Evolutionary conservation across 2,888 invertebrate genomes (phyloP).

Genomic region (Drosophila neonasuta): DNA sequence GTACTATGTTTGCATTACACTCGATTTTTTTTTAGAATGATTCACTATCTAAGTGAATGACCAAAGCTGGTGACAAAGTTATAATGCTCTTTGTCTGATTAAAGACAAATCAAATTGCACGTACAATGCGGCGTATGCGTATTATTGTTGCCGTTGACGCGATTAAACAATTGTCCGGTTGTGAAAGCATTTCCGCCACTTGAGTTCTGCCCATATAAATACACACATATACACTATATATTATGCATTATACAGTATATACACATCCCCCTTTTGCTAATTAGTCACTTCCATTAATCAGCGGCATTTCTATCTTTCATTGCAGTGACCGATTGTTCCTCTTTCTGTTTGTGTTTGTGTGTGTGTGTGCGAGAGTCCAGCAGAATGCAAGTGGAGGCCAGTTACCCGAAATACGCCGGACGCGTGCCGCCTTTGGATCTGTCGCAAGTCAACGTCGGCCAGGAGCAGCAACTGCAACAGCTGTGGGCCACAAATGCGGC

Average conservation of each 20-base stretch:
- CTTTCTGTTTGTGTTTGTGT: neutral
- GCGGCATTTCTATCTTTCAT: slow-evolving; percentile 43
- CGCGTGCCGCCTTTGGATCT: slow-evolving; percentile 81
- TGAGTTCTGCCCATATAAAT: slow-evolving; percentile 42
- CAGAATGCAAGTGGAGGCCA: slow-evolving; percentile 81
- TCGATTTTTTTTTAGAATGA: neutral
- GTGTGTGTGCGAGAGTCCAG: neutral
- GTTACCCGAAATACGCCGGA: slow-evolving; percentile 80
- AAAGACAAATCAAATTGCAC: slow-evolving; percentile 55
- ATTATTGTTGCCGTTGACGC: slow-evolving; percentile 63
- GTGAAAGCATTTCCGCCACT: slow-evolving; percentile 73
- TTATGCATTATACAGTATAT: neutral
- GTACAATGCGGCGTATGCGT: slow-evolving; percentile 58
- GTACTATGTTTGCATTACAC: neutral
- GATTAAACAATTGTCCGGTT: slow-evolving; percentile 75
- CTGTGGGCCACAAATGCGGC: slow-evolving; percentile 62
- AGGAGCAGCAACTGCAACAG: slow-evolving; percentile 76
- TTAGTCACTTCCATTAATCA: slow-evolving; percentile 71
- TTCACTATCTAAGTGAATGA: neutral
- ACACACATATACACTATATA: slow-evolving; percentile 7
- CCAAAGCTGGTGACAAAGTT: slow-evolving; percentile 45
- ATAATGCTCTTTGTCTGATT: slow-evolving; percentile 36
- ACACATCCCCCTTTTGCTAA: slow-evolving; percentile 23
- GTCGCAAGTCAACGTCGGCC: slow-evolving; percentile 77
- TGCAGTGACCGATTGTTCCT: slow-evolving; percentile 34